phyloP scores from a whole-genome alignment of 2,797 vertebrate genomes.

The Phaenicophaeus curvirostris region DNA sequence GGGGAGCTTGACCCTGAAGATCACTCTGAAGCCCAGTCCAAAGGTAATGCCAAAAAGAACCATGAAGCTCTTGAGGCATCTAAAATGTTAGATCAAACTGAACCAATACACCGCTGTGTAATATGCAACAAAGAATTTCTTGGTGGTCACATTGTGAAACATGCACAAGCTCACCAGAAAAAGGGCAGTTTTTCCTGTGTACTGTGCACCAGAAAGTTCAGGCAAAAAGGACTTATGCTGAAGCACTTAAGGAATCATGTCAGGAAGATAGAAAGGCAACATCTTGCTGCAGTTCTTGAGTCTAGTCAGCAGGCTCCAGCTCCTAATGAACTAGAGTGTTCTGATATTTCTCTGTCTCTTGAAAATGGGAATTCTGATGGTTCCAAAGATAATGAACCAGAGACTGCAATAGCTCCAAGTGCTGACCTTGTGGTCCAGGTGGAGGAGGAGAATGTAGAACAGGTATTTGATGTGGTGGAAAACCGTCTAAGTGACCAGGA shows the following conservation, averaged over 20 bases:
- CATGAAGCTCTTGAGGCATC: slow-evolving; percentile 48
- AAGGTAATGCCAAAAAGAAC: slow-evolving; percentile 70
- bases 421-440: slow-evolving; percentile 26
- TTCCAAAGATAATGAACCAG: slow-evolving; percentile 58
- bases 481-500: slow-evolving; percentile 68
- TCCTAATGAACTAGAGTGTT: slow-evolving; percentile 55
- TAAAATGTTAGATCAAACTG: slow-evolving; percentile 72
- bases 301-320: slow-evolving; percentile 47
- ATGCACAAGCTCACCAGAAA: slow-evolving; percentile 94
- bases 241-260: slow-evolving; percentile 95
- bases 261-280: slow-evolving; percentile 86
- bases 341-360: slow-evolving; percentile 59
- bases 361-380: slow-evolving; percentile 76
- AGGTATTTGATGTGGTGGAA: slow-evolving; percentile 48
- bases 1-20: slow-evolving; percentile 67
- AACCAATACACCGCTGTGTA: slow-evolving; percentile 85
- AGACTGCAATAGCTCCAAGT: slow-evolving; percentile 15
- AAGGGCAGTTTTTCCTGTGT: slow-evolving; percentile 92
- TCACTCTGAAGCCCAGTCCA: slow-evolving; percentile 45
- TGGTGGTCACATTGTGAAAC: slow-evolving; percentile 87
- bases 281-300: slow-evolving; percentile 73
- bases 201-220: slow-evolving; percentile 88
- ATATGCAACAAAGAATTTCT: slow-evolving; percentile 90
- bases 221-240: slow-evolving; percentile 87
- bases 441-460: slow-evolving; percentile 30